Evolutionary conservation across 1,140 invertebrate genomes (phyloP).

Genomic region (Drosophila triauraria): DNA sequence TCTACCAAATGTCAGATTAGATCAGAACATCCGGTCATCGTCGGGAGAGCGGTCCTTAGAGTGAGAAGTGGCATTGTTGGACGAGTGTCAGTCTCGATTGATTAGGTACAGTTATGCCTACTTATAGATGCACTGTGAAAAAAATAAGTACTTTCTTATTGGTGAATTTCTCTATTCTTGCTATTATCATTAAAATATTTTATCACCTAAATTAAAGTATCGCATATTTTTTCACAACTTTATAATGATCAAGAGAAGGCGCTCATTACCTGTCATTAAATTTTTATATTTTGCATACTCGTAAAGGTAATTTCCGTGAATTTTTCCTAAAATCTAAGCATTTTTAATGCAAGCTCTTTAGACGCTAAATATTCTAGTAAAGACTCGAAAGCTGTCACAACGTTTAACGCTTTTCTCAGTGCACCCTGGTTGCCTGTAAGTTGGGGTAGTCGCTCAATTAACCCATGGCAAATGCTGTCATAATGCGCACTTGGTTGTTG

Average conservation of each 20-base stretch:
- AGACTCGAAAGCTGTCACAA: background rate
- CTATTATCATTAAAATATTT: background rate
- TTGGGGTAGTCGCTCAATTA: constrained; percentile 62
- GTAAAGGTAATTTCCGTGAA: too few species aligned
- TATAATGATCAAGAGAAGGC: too few species aligned
- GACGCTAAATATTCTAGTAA: too few species aligned
- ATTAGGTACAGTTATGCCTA: constrained; percentile 57
- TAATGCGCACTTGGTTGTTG: constrained; percentile 75
- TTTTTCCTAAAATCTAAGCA: too few species aligned
- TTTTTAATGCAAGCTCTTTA: too few species aligned
- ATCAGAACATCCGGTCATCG: constrained; percentile 53
- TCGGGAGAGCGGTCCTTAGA: background rate
- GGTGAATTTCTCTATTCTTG: too few species aligned
- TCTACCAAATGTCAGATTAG: constrained; percentile 79
- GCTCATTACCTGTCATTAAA: too few species aligned
- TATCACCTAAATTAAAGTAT: too few species aligned
- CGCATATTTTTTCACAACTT: too few species aligned
- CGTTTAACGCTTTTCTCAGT: constrained; percentile 5
- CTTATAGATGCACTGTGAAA: constrained; percentile 19
- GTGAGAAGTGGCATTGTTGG: constrained; percentile 18
- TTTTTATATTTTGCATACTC: too few species aligned
- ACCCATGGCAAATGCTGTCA: constrained; percentile 68
- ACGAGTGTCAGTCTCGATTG: constrained; percentile 21
- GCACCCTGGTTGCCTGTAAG: background rate
- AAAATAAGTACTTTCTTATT: background rate